Evolutionary conservation across 2,797 vertebrate species (phyloP), one percentile per base, ranked within the genome.

Genomic region (Periophthalmus magnuspinnatus): DNA sequence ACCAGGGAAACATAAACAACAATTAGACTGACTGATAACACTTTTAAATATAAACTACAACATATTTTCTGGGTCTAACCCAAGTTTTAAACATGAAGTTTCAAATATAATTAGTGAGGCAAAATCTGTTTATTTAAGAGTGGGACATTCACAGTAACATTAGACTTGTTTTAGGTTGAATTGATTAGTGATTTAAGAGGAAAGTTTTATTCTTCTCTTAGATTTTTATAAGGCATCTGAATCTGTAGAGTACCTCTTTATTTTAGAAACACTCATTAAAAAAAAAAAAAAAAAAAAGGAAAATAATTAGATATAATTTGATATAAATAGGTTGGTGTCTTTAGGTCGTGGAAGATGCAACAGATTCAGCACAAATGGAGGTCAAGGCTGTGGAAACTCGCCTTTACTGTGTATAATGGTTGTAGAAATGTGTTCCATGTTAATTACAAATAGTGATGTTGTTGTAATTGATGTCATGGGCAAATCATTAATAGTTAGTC

Each of bases 231-330:
- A 57, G 14, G 24, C 55, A 2, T 57, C 57, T 32, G 22, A 57
- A 21, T 57, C 55, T 0, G 22, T 57, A 11, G 21, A 22, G 55
- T 55, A 28, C 28, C 24, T 55, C 5, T 57, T 57, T 16, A 57
- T 57, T 57, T 57, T 57, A 57, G 22, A 57, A 28, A 32, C 24
- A 11, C 55, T 56, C n/a, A n/a, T n/a, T n/a, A n/a, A n/a, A n/a
- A n/a, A n/a, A n/a, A n/a, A n/a, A n/a, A n/a, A n/a, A n/a, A n/a
- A n/a, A n/a, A n/a, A n/a, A n/a, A n/a, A n/a, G n/a, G n/a, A n/a
- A n/a, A n/a, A n/a, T n/a, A n/a, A n/a, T n/a, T n/a, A n/a, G n/a
- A n/a, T n/a, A n/a, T n/a, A n/a, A n/a, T n/a, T n/a, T n/a, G n/a
- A n/a, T n/a, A 28, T 28, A 28, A 28, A 28, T 1, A 28, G 28